Base-by-base conservation (phyloP, 2,113 vertebrate genomes). In the Hippocampus barbouri region DNA sequence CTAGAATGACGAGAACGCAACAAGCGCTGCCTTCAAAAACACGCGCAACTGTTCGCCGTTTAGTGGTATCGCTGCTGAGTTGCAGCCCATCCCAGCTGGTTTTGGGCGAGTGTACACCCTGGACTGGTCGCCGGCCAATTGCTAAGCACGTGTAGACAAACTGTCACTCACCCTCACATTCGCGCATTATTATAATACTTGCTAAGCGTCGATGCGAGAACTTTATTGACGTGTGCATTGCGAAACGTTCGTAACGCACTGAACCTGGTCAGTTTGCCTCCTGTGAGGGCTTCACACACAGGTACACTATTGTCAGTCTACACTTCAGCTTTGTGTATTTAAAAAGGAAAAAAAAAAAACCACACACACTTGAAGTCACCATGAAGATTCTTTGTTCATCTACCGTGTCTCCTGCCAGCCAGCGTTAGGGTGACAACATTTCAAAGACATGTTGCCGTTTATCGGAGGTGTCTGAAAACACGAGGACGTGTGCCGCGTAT, bases 381-480 rank as follows among this genome's bases (percentile, higher is more conserved):
- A 27, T 16, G 57, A 30, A 30, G 57, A 61, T 16, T 60, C 25
- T 60, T 16, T 34, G 27, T 34, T 34, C 27, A 61, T 34, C 27
- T 30, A 27, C 2, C 7, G 30, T 1, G 59, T 18, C 27, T 25
- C 43, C 14, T 1, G 8, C 10, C 40, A 15, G 21, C 71, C 70
- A 51, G 56, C 30, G 64, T 72, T 76, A 76, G 40, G 73, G 60
- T 60, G 40, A 49, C 76, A 76, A 40, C 64, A 66, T 79, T 72
- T 61, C 78, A 51, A 75, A 82, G 76, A 77, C 43, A 60, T 9
- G 20, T 45, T 57, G 12, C 61, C 68, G 43, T 51, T 73, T 79
- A 77, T 81, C 66, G 47, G 67, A 79, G 62, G 76, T 79, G 83
- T 49, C 64, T 70, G 64, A 69, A 67, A 83, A 77, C 43, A 66